phyloP scores from a whole-genome alignment of 30 jellyfish, hydroid and myxozoan genomes.

The Mastigias papua region DNA sequence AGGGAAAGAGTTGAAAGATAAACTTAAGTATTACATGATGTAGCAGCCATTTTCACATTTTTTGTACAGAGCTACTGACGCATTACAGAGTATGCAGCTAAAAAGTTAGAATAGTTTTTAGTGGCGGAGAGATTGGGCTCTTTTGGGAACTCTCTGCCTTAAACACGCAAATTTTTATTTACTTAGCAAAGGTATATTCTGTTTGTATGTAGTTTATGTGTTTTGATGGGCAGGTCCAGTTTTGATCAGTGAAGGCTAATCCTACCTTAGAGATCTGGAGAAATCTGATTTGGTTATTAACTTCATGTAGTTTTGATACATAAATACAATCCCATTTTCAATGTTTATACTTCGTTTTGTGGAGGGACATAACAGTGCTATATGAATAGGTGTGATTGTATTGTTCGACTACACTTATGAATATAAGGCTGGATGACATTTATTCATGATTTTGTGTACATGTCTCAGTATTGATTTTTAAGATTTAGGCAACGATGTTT shows the following conservation, averaged over 20 bases:
- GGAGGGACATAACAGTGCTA: too few relatives aligned
- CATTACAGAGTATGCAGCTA: neutral
- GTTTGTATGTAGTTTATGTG: neutral
- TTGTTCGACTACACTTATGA: too few relatives aligned
- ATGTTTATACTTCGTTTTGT: neutral
- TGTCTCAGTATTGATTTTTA: too few relatives aligned
- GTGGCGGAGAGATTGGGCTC: neutral
- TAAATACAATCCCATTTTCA: neutral
- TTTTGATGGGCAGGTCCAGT: neutral
- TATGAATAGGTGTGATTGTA: too few relatives aligned
- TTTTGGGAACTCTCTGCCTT: neutral
- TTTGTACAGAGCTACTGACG: neutral
- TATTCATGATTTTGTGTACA: too few relatives aligned
- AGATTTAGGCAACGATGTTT: too few relatives aligned
- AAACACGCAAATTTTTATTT: neutral
- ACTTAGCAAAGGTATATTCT: neutral
- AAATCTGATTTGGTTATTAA: neutral
- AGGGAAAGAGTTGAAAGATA: constrained; percentile 69
- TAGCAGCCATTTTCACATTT: neutral
- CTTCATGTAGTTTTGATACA: neutral
- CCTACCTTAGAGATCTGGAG: neutral
- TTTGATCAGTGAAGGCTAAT: neutral
- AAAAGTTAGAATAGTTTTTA: neutral
- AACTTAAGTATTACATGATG: constrained; percentile 76
- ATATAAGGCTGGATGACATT: too few relatives aligned